phyloP scores from a whole-genome alignment of 2,797 vertebrate species.

The Vespertilio murinus region DNA sequence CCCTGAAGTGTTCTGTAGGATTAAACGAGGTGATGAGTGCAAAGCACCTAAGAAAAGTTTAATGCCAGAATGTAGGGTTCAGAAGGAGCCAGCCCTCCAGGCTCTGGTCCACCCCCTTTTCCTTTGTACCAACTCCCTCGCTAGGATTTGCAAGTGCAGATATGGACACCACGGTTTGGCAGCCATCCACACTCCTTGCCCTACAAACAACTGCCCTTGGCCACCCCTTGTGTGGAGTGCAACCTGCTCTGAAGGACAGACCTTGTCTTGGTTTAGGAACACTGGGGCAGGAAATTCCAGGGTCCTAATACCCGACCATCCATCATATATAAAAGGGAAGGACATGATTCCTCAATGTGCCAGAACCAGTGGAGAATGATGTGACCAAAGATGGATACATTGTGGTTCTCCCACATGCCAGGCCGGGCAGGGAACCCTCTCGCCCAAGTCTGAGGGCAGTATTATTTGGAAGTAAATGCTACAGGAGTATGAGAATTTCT shows the following conservation, averaged over 20 bases:
- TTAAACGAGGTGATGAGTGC: neutral
- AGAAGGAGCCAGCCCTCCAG: neutral
- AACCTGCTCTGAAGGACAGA: neutral
- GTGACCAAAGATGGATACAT: neutral
- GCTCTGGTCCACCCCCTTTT: neutral
- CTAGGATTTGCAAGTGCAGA: neutral
- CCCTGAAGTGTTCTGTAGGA: neutral
- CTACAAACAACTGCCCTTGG: neutral
- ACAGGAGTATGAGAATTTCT: neutral
- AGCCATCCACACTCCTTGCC: neutral
- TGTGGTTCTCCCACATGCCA: neutral
- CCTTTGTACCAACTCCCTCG: neutral
- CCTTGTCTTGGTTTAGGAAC: neutral
- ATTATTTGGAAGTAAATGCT: constrained; percentile 9
- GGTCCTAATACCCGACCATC: neutral
- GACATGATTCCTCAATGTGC: neutral
- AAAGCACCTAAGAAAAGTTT: neutral
- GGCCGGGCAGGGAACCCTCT: neutral
- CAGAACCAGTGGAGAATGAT: neutral
- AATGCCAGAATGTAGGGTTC: neutral
- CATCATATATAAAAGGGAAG: neutral
- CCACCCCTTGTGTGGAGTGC: neutral
- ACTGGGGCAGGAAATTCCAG: constrained; percentile 32
- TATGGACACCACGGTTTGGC: neutral
- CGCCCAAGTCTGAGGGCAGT: neutral